Conservation (phyloP, 2,797 vertebrate genomes). For the Microchirus variegatus region DNA sequence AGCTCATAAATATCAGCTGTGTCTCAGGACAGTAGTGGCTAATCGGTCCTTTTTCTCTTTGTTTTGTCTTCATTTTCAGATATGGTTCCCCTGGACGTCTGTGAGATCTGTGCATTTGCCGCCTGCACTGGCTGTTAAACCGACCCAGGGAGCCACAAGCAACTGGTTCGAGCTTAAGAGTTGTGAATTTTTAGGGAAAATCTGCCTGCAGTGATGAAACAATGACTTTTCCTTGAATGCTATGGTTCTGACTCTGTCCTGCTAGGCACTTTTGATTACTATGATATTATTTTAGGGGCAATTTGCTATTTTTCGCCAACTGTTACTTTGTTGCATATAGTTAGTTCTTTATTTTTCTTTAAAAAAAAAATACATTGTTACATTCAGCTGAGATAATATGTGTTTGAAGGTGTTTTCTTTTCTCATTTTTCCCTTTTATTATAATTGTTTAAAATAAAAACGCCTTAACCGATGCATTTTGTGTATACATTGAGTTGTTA, state of each 20-base stretch:
- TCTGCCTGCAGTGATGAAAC: conserved; percentile 6
- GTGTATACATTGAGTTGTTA: no score
- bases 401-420: conserved; percentile 57
- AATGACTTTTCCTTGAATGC: conserved; percentile 2
- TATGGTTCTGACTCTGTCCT: conserved; percentile 1
- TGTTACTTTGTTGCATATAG: conserved; percentile 68
- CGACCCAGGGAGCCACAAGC: conserved; percentile 1
- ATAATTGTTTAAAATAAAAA: not conserved
- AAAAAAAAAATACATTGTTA: conserved; percentile 57
- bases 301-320: conserved; percentile 43
- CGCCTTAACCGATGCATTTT: not conserved
- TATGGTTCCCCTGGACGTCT: conserved; percentile 73
- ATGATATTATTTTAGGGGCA: not conserved
- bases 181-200: conserved; percentile 37
- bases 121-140: conserved; percentile 83
- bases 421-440: conserved; percentile 22
- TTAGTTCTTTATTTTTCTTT: conserved; percentile 42
- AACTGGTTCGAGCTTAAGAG: conserved; percentile 25
- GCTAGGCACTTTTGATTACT: not conserved
- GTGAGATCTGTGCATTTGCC: conserved; percentile 83
- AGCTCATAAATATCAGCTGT: not conserved
- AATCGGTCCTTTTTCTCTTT: conserved; percentile 1
- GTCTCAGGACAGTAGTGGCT: not conserved
- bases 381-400: conserved; percentile 54
- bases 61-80: conserved; percentile 56